A percentile compares a stretch with the other conserved stretches of the same genome.
These are phyloP conservation scores for Halichoeres trimaculatus DNA, from an alignment of 2,113 vertebrate genomes.

Conservation along the genomic window DNA sequence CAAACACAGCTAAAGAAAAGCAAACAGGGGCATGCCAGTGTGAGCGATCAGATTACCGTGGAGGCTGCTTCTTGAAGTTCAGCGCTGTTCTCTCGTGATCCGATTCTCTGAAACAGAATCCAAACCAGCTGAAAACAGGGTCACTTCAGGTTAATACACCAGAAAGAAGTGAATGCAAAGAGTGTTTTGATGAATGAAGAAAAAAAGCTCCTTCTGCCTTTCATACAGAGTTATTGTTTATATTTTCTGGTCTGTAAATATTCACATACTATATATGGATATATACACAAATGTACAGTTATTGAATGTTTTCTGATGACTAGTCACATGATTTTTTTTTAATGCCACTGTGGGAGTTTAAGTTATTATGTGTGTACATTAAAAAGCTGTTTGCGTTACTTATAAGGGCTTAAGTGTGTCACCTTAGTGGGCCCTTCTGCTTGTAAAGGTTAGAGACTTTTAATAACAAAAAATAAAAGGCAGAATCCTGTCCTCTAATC, in stretches of 20 bases:
- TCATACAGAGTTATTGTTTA: conserved; percentile 36
- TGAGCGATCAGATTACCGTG: not conserved
- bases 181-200: conserved; percentile 33
- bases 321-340: conserved; percentile 14
- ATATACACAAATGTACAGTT: conserved; percentile 34
- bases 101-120: not conserved
- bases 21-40: too few relatives aligned
- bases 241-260: conserved; percentile 66
- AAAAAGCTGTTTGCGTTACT: conserved; percentile 11
- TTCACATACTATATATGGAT: conserved; percentile 53
- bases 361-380: conserved; percentile 56
- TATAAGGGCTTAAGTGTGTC: conserved; percentile 25
- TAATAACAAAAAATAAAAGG: not conserved
- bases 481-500: not conserved
- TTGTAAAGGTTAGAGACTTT: not conserved
- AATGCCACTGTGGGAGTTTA: conserved; percentile 33
- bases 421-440: not conserved
- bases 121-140: not conserved
- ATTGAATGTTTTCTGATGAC: conserved; percentile 36
- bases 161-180: conserved; percentile 7
- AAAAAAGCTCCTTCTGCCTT: conserved; percentile 21
- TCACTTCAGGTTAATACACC: not conserved
- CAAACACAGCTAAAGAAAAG: too few relatives aligned
- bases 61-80: not conserved
- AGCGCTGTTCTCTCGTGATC: not conserved